These are phyloP conservation scores for Drosophila arawakana DNA, from an alignment of 1,140 invertebrate species.

Conservation along the genomic window DNA sequence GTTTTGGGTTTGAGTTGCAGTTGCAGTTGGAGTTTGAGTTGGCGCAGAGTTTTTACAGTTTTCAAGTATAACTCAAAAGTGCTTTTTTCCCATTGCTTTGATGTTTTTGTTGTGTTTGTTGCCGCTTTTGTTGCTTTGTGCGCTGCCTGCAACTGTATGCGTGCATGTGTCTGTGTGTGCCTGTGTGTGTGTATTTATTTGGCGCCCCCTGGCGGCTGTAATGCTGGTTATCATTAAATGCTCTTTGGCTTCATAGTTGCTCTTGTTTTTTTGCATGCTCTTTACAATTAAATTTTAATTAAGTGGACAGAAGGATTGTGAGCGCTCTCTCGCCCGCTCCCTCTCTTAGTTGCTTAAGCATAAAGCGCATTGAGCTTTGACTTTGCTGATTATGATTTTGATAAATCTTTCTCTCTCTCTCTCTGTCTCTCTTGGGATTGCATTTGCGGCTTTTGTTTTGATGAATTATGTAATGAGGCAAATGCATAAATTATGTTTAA, in stretches of 20 bases:
- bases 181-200: constrained; percentile 40
- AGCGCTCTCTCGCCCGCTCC: neutral
- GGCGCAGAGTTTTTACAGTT: constrained; percentile 24
- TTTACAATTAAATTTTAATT: constrained; percentile 79
- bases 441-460: constrained; percentile 38
- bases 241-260: constrained; percentile 52
- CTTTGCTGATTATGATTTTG: constrained; percentile 32
- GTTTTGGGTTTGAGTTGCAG: too few relatives aligned
- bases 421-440: constrained; percentile 26
- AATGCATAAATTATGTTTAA: constrained; percentile 47
- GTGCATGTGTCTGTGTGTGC: constrained; percentile 29
- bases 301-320: constrained; percentile 60
- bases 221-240: constrained; percentile 68
- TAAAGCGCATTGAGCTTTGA: constrained; percentile 38
- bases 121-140: constrained; percentile 43
- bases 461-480: constrained; percentile 49
- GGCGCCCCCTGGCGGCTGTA: constrained; percentile 31
- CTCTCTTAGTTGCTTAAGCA: neutral
- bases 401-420: constrained; percentile 1
- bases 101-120: constrained; percentile 35
- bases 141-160: neutral
- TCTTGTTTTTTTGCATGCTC: constrained; percentile 32
- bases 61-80: constrained; percentile 21
- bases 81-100: constrained; percentile 49
- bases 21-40: neutral